phyloP scores from a whole-genome alignment of 2,888 invertebrate species.

The Diaphora mendica region DNA sequence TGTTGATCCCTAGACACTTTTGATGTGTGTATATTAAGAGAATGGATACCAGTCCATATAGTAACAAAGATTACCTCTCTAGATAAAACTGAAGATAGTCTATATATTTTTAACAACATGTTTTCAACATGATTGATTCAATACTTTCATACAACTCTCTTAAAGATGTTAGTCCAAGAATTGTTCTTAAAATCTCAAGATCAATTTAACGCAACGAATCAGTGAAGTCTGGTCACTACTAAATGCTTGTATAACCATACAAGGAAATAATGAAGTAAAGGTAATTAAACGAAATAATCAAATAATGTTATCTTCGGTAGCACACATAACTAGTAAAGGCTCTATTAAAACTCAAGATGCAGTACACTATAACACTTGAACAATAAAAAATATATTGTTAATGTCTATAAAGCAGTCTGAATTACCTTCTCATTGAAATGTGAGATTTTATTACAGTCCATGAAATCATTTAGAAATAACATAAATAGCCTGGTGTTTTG shows the following conservation, averaged over 20 bases:
- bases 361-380: constrained; percentile 3
- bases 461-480: constrained; percentile 39
- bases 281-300: background rate
- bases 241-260: background rate
- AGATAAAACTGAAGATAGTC: too few species aligned
- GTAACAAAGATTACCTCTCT: too few species aligned
- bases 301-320: background rate
- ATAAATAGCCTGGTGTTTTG: constrained; percentile 24
- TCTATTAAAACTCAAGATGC: background rate
- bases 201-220: background rate
- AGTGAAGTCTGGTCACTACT: background rate
- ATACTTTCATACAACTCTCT: too few species aligned
- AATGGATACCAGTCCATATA: too few species aligned
- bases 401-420: constrained; percentile 32
- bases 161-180: too few species aligned
- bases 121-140: too few species aligned
- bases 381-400: constrained; percentile 13
- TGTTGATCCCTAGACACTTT: too few species aligned
- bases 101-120: too few species aligned
- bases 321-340: background rate
- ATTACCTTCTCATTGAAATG: constrained; percentile 43
- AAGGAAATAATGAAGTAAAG: background rate
- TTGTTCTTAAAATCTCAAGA: too few species aligned
- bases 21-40: too few species aligned
- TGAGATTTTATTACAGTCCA: constrained; percentile 51